phyloP scores from a whole-genome alignment of 2,113 vertebrate genomes.

The Salvelinus alpinus region DNA sequence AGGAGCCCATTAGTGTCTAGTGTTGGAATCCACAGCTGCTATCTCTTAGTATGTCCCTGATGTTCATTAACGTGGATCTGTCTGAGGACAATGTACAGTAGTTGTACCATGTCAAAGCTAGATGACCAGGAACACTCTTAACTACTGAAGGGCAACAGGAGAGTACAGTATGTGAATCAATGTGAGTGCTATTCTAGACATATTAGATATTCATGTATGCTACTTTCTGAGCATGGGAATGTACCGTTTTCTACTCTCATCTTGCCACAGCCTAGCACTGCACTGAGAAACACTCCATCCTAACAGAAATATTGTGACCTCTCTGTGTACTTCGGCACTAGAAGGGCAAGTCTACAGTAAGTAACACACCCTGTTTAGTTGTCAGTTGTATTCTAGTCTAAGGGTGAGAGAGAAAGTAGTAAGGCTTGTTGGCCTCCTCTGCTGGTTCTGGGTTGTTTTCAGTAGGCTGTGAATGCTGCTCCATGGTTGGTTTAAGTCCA shows the following conservation, averaged over 20 bases:
- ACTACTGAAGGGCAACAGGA: neutral
- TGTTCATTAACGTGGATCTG: conserved; percentile 15
- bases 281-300: neutral
- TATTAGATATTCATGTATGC: too few species aligned
- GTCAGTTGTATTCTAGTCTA: too few species aligned
- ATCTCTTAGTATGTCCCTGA: conserved; percentile 4
- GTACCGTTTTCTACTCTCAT: conserved; percentile 18
- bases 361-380: neutral
- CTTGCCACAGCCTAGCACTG: conserved; percentile 25
- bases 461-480: conserved; percentile 55
- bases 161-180: too few species aligned
- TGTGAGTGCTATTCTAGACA: too few species aligned
- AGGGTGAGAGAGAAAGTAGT: neutral
- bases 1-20: conserved; percentile 1
- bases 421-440: conserved; percentile 44
- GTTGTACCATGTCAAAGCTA: conserved; percentile 14
- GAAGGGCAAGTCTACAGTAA: neutral
- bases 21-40: conserved; percentile 14
- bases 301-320: neutral
- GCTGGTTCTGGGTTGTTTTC: conserved; percentile 38
- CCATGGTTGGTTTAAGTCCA: conserved; percentile 41
- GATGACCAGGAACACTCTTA: neutral
- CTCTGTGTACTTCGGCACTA: neutral
- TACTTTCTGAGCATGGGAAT: too few species aligned
- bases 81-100: neutral